Evolutionary conservation across 1,140 invertebrate species (phyloP).

Genomic region (Drosophila simulans): DNA sequence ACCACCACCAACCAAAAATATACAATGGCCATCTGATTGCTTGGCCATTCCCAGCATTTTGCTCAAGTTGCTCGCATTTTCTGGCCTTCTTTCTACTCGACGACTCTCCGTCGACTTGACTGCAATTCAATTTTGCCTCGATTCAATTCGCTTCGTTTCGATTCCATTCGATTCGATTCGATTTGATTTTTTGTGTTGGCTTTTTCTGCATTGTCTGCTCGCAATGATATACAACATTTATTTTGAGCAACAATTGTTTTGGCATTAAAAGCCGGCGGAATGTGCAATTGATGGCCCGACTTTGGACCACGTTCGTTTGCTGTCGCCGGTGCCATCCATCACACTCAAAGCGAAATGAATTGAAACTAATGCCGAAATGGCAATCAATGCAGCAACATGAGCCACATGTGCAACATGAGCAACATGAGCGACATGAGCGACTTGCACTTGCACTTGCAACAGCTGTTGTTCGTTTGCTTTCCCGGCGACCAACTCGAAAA

Average conservation of each 20-base stretch:
- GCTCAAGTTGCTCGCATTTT: constrained; percentile 17
- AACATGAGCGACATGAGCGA: not conserved
- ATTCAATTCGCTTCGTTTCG: constrained; percentile 19
- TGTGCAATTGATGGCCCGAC: constrained; percentile 30
- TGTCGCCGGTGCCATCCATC: constrained; percentile 72
- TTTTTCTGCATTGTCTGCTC: constrained; percentile 20
- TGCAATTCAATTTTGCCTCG: constrained; percentile 60
- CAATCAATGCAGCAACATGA: constrained; percentile 51
- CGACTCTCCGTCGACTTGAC: constrained; percentile 10
- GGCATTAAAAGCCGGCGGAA: constrained; percentile 60
- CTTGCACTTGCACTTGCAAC: constrained; percentile 55
- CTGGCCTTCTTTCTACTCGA: constrained; percentile 6
- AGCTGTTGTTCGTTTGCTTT: constrained; percentile 58
- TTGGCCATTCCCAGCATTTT: constrained; percentile 41
- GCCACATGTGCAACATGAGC: too few relatives aligned
- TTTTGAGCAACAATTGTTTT: constrained; percentile 74
- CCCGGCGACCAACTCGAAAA: constrained; percentile 59
- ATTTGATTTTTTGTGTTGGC: constrained; percentile 18
- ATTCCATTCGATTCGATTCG: constrained; percentile 14
- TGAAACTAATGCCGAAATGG: constrained; percentile 76
- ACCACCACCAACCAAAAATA: not conserved
- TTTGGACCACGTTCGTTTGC: constrained; percentile 45
- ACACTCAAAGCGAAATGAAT: constrained; percentile 76
- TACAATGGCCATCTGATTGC: constrained; percentile 50
- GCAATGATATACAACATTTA: constrained; percentile 57